Conservation (phyloP, 2,888 invertebrate species). For the Marronus borbonicus region DNA sequence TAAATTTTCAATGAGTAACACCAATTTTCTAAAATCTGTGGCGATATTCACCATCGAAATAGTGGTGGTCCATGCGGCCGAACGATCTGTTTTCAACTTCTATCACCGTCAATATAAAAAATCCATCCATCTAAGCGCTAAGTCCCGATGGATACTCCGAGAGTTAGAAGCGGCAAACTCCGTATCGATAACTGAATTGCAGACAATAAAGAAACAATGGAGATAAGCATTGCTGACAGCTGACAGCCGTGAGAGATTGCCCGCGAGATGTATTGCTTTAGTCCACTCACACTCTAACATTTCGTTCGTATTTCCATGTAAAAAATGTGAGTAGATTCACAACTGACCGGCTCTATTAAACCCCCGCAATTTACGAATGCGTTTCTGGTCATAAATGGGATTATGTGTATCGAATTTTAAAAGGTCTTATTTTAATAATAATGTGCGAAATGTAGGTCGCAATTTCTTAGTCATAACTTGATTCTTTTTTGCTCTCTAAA, state of each 20-base stretch:
- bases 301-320: slow-evolving; percentile 20
- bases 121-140: slow-evolving; percentile 68
- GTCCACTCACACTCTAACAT: slow-evolving; percentile 50
- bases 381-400: too few relatives aligned
- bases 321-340: slow-evolving; percentile 1
- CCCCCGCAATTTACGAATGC: too few relatives aligned
- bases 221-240: slow-evolving; percentile 71
- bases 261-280: slow-evolving; percentile 65
- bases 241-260: slow-evolving; percentile 71
- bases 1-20: too few relatives aligned
- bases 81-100: slow-evolving; percentile 34
- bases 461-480: too few relatives aligned
- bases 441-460: too few relatives aligned
- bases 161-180: slow-evolving; percentile 60
- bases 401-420: too few relatives aligned
- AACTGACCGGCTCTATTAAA: too few relatives aligned
- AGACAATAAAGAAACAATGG: slow-evolving; percentile 71
- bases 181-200: slow-evolving; percentile 71
- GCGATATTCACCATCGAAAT: neutral
- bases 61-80: neutral
- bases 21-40: too few relatives aligned
- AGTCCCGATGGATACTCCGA: slow-evolving; percentile 64
- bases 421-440: too few relatives aligned
- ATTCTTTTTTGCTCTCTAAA: too few relatives aligned
- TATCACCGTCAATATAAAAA: slow-evolving; percentile 62